Evolutionary conservation across 2,888 invertebrate species (phyloP), one percentile per base, ranked within the genome.

Genomic region (Allacma fusca): DNA sequence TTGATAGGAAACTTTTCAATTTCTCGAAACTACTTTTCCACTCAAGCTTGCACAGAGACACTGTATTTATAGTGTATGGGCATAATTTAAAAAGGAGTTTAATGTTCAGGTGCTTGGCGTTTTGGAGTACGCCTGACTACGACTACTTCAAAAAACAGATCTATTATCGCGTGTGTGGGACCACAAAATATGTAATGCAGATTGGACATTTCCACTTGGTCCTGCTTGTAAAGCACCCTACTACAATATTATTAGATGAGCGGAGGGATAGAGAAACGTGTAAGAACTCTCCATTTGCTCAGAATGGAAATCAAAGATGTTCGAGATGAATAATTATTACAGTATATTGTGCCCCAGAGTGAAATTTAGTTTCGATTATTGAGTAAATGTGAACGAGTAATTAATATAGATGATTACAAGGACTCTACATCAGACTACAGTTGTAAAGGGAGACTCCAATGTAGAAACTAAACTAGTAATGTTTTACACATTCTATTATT

Each of bases 221-320:
- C 2, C 19, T 50, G 19, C n/a, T 50, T 16, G n/a, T 50, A 40
- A 40, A 40, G 40, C 40, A 40, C 40, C 40, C 7, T 9, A 40
- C 7, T 40, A 13, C 40, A n/a, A n/a, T n/a, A n/a, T 40, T 1
- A 50, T 5, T 5, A 12, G n/a, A 50, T 5, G 50, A 50, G 50
- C 16, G 4, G 16, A 50, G 19, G 4, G 19, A 2, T 1, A 50
- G 16, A 50, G 19, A 16, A 50, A n/a, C n/a, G 50, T 50, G 16
- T 9, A 50, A 50, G 50, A 40, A 5, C 7, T 40, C 5, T 59
- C 12, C 5, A 13, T 5, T 13, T 59, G 59, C 19, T 59, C 59
- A 59, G 59, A 59, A 59, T 59, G 59, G 12, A 59, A 59, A 59
- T 59, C 59, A 59, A 7, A 59, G 12, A 59, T 59, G 59, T 59